Conservation (phyloP, 2,888 invertebrate genomes). For the Erebia palarica region DNA sequence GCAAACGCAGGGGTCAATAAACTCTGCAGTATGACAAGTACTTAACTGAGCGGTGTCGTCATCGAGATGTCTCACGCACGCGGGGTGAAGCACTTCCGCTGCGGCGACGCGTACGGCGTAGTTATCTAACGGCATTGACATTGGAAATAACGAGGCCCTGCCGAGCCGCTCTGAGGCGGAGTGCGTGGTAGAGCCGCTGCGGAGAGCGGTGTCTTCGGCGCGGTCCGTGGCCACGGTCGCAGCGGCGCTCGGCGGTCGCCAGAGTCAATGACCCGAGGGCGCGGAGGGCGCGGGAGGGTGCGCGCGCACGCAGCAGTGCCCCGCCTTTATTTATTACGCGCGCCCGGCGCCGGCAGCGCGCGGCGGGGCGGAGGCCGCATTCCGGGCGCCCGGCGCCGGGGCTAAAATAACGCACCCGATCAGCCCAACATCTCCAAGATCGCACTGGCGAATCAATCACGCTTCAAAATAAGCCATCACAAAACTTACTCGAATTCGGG, state of each 20-base stretch:
- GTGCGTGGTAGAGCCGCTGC: constrained; percentile 60
- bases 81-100: constrained; percentile 36
- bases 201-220: constrained; percentile 68
- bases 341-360: constrained; percentile 56
- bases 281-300: constrained; percentile 77
- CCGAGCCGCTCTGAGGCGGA: constrained; percentile 56
- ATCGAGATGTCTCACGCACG: constrained; percentile 37
- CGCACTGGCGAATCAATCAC: constrained; percentile 66
- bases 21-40: constrained; percentile 52
- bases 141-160: constrained; percentile 57
- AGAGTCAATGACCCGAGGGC: constrained; percentile 78
- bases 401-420: constrained; percentile 73
- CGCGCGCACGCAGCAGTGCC: constrained; percentile 81
- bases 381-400: constrained; percentile 77
- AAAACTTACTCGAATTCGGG: constrained; percentile 70
- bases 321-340: constrained; percentile 82
- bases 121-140: constrained; percentile 72
- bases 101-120: constrained; percentile 43
- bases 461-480: constrained; percentile 74
- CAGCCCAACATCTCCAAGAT: constrained; percentile 46
- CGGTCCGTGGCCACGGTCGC: constrained; percentile 56
- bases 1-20: constrained; percentile 58
- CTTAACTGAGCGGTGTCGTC: constrained; percentile 40
- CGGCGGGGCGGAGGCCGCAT: constrained; percentile 61
- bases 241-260: constrained; percentile 48